Conservation (phyloP, 2,113 vertebrate species). For the Spheniscus mendiculus region DNA sequence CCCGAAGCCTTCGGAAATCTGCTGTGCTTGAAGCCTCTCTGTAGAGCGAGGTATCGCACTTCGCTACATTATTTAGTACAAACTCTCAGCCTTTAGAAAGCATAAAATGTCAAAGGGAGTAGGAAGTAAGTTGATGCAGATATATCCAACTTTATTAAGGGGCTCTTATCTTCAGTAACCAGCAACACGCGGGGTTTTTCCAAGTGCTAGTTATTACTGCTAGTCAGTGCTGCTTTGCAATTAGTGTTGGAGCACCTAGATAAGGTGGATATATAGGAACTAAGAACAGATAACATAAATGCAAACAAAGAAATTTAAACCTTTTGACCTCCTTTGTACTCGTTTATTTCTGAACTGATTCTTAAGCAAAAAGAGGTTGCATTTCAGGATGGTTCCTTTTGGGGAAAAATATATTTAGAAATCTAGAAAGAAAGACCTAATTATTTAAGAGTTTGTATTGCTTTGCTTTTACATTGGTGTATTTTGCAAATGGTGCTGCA, state of each 20-base stretch:
- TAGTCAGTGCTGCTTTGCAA: conserved; percentile 48
- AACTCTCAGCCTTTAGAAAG: conserved; percentile 47
- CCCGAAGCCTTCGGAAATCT: background rate
- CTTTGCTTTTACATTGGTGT: background rate
- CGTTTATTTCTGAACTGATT: conserved; percentile 63
- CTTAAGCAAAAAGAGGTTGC: background rate
- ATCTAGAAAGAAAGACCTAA: background rate
- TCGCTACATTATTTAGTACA: conserved; percentile 13
- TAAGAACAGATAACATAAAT: conserved; percentile 71
- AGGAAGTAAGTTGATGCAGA: conserved; percentile 54
- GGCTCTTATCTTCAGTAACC: conserved; percentile 58
- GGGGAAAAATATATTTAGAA: background rate
- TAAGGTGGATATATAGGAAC: conserved; percentile 70
- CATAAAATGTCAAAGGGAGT: background rate
- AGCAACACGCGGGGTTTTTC: conserved; percentile 32
- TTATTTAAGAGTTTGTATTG: background rate
- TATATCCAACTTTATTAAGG: conserved; percentile 47
- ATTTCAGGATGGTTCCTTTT: conserved; percentile 13
- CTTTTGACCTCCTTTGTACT: conserved; percentile 52
- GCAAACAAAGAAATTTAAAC: conserved; percentile 66
- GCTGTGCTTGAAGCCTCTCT: conserved; percentile 24
- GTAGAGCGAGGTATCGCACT: background rate
- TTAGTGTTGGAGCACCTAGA: conserved; percentile 68
- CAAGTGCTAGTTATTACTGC: conserved; percentile 53
- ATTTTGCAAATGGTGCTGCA: background rate